A percentile compares a stretch with the other conserved stretches of the same genome.
phyloP scores from a whole-genome alignment of 2,888 invertebrate species.

The Microdon myrmicae region DNA sequence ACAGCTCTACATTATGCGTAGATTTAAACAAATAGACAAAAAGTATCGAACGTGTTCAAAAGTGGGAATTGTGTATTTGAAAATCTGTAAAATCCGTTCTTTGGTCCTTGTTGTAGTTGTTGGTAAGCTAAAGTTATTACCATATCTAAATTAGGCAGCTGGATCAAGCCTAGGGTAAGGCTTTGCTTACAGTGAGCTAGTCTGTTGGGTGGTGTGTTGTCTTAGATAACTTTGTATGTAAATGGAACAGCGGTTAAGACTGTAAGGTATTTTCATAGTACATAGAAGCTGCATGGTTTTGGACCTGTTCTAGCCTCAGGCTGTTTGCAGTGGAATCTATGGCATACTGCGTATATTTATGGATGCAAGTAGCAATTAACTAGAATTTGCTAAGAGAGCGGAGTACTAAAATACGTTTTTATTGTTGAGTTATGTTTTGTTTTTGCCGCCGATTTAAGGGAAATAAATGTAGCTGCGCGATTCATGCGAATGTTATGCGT shows the following conservation, averaged over 20 bases:
- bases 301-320: constrained; percentile 38
- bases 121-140: constrained; percentile 41
- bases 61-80: constrained; percentile 35
- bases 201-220: constrained; percentile 19
- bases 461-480: background rate
- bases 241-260: constrained; percentile 34
- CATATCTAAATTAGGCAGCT: constrained; percentile 40
- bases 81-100: constrained; percentile 21
- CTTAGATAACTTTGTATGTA: constrained; percentile 29
- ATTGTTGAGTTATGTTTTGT: constrained; percentile 17
- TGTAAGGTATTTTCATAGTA: constrained; percentile 31
- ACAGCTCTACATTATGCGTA: no score
- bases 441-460: constrained; percentile 3
- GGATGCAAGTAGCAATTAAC: constrained; percentile 51
- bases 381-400: constrained; percentile 48
- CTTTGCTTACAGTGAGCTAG: constrained; percentile 10
- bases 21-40: no score
- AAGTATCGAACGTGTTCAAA: constrained; percentile 21
- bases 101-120: constrained; percentile 17
- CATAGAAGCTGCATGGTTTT: constrained; percentile 17
- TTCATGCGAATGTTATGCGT: background rate
- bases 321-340: constrained; percentile 43
- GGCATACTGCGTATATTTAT: constrained; percentile 51
- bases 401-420: constrained; percentile 48
- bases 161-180: background rate